Conservation (phyloP, 2,888 invertebrate genomes). For the Trachelus troglodyta region DNA sequence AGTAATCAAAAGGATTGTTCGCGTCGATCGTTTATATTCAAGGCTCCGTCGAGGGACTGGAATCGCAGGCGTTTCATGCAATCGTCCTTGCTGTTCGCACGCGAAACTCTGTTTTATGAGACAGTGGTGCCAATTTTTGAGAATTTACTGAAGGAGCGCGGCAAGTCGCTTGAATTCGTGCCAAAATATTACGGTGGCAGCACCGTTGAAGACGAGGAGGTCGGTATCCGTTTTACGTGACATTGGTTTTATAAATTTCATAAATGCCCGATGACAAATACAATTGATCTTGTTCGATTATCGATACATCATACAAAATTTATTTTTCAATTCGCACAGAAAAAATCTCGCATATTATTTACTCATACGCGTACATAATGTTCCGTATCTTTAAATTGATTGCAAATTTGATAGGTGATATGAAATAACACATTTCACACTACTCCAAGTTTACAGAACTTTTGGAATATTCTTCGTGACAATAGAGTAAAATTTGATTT, state of each 20-base stretch:
- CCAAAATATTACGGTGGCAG: constrained; percentile 19
- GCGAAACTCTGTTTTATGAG: constrained; percentile 33
- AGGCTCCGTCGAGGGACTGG: background rate
- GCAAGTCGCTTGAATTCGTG: constrained; percentile 9
- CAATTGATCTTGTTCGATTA: too few relatives aligned
- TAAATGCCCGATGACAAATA: too few relatives aligned
- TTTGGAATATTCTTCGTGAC: too few relatives aligned
- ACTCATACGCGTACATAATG: too few relatives aligned
- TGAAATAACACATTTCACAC: too few relatives aligned
- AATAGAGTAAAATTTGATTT: background rate
- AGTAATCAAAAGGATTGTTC: background rate
- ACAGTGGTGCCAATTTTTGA: constrained; percentile 27
- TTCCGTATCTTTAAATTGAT: too few relatives aligned
- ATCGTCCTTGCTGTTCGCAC: constrained; percentile 24
- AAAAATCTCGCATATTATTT: too few relatives aligned
- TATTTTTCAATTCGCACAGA: too few relatives aligned
- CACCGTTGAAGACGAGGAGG: constrained; percentile 21
- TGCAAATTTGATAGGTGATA: too few relatives aligned
- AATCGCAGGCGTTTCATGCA: background rate
- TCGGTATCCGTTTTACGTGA: background rate
- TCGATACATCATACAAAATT: too few relatives aligned
- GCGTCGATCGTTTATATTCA: background rate
- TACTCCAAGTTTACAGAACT: too few relatives aligned
- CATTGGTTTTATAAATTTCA: too few relatives aligned
- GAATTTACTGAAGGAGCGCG: constrained; percentile 12